Conservation (phyloP, 2,797 vertebrate genomes). For the Danio jaintianensis region DNA sequence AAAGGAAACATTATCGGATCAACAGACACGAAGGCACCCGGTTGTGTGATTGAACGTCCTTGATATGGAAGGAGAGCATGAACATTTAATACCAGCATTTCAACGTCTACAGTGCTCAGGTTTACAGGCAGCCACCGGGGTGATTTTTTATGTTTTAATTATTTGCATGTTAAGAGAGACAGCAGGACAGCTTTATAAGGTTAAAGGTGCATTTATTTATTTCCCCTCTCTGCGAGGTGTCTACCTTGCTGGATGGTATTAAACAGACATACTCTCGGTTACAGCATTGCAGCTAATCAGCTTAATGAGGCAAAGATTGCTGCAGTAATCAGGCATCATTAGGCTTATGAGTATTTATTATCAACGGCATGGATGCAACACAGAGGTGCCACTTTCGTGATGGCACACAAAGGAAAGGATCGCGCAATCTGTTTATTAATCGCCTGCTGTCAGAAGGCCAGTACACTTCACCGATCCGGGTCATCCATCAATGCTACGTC, state of each 20-base stretch:
- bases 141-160: slow-evolving; percentile 20
- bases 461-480: slow-evolving; percentile 71
- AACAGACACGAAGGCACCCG: slow-evolving; percentile 52
- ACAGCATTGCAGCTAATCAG: slow-evolving; percentile 82
- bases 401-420: slow-evolving; percentile 75
- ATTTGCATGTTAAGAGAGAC: slow-evolving; percentile 40
- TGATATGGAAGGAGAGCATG: slow-evolving; percentile 60
- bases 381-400: slow-evolving; percentile 79
- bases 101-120: slow-evolving; percentile 48
- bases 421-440: slow-evolving; percentile 83
- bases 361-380: slow-evolving; percentile 80
- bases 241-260: slow-evolving; percentile 74
- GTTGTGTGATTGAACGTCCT: slow-evolving; percentile 66
- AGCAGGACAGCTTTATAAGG: slow-evolving; percentile 55
- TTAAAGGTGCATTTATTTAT: slow-evolving; percentile 52
- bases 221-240: slow-evolving; percentile 60
- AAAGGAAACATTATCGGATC: slow-evolving; percentile 28
- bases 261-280: slow-evolving; percentile 76
- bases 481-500: slow-evolving; percentile 76
- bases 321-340: slow-evolving; percentile 87
- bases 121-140: slow-evolving; percentile 23
- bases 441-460: slow-evolving; percentile 78
- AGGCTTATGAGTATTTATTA: slow-evolving; percentile 89
- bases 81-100: slow-evolving; percentile 43
- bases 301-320: slow-evolving; percentile 88